Percentiles rank a stretch among this genome's conserved stretches.
Conservation (phyloP, 2,797 vertebrate genomes). For the Anguilla marmorata region DNA sequence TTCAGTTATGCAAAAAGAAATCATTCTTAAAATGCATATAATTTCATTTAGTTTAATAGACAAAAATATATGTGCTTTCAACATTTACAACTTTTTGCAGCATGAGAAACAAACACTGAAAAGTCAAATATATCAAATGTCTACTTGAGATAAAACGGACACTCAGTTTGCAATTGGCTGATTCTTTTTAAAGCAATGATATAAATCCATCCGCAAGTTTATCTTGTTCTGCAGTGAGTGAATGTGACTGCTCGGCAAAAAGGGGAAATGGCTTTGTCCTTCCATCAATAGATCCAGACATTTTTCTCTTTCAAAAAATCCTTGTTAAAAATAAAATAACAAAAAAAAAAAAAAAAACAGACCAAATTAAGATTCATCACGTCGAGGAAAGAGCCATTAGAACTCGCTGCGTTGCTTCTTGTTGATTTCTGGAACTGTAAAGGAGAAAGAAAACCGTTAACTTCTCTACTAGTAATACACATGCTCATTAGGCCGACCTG, state of each 20-base stretch:
- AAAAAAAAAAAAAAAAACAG: slow-evolving; percentile 38
- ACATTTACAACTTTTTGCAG: slow-evolving; percentile 53
- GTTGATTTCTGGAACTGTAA: slow-evolving; percentile 74
- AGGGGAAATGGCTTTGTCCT: slow-evolving; percentile 47
- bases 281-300: background rate
- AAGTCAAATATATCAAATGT: slow-evolving; percentile 23
- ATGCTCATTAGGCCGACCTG: background rate
- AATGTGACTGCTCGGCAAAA: slow-evolving; percentile 66
- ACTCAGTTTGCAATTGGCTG: background rate
- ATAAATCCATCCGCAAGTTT: slow-evolving; percentile 60
- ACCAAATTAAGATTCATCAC: slow-evolving; percentile 65
- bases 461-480: background rate
- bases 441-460: slow-evolving; percentile 27
- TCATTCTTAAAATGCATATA: slow-evolving; percentile 26
- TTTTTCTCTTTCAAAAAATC: slow-evolving; percentile 36
- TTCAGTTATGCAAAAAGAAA: slow-evolving; percentile 15
- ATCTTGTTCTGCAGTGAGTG: slow-evolving; percentile 56
- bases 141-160: slow-evolving; percentile 18
- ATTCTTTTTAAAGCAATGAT: slow-evolving; percentile 56
- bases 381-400: slow-evolving; percentile 77
- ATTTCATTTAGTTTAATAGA: slow-evolving; percentile 58
- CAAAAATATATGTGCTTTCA: slow-evolving; percentile 59
- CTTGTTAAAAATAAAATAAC: slow-evolving; percentile 25
- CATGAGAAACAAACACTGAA: slow-evolving; percentile 46
- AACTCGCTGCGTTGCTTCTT: slow-evolving; percentile 77